Percentiles rank a stretch among this genome's conserved stretches.
phyloP scores from a whole-genome alignment of 2,888 invertebrate genomes.

The Synanthedon tipuliformis region DNA sequence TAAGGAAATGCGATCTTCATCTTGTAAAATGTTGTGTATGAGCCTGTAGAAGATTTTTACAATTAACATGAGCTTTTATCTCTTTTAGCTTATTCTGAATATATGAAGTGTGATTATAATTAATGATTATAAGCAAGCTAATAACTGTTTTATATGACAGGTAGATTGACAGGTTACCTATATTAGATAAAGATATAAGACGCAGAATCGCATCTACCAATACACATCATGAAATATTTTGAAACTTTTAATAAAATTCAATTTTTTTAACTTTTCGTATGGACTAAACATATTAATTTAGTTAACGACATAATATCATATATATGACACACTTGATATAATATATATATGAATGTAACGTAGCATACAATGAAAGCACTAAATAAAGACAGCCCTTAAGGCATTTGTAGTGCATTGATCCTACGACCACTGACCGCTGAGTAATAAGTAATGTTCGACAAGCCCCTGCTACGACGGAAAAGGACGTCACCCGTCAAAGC shows the following conservation, averaged over 20 bases:
- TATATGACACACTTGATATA: not conserved
- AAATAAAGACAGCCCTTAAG: constrained; percentile 29
- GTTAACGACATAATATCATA: too few species aligned
- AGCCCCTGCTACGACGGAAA: constrained; percentile 28
- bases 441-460: constrained; percentile 40
- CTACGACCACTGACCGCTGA: constrained; percentile 18
- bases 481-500: constrained; percentile 1
- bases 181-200: too few species aligned
- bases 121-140: too few species aligned
- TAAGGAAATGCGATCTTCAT: constrained; percentile 44
- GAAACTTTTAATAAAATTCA: too few species aligned
- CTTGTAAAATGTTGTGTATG: constrained; percentile 36
- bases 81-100: too few species aligned
- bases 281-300: too few species aligned
- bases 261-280: too few species aligned
- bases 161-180: not conserved
- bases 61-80: too few species aligned
- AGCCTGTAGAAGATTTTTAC: constrained; percentile 4
- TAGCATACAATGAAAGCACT: constrained; percentile 18
- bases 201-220: too few species aligned
- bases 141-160: too few species aligned
- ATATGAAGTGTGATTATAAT: too few species aligned
- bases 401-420: constrained; percentile 34
- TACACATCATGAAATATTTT: too few species aligned
- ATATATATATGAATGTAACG: not conserved